Evolutionary conservation across 2,888 invertebrate genomes (phyloP).

Genomic region (Bembecia ichneumoniformis): DNA sequence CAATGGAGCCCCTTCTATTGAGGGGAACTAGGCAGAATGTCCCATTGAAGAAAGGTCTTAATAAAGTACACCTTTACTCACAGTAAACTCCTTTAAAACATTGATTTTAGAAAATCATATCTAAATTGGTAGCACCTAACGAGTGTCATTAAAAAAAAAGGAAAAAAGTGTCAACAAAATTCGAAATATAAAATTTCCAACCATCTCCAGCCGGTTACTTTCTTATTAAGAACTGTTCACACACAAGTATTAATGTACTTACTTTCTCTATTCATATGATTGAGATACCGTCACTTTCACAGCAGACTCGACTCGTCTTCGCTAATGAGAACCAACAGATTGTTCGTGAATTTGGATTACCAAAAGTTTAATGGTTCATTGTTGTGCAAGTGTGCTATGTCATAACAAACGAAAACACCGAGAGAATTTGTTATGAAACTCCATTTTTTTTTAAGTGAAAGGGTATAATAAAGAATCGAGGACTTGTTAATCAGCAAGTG

Average conservation of each 20-base stretch:
- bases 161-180: neutral
- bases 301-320: conserved; percentile 23
- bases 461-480: no score
- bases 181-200: neutral
- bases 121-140: no score
- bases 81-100: no score
- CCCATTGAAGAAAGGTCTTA: no score
- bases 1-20: no score
- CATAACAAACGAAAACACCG: neutral
- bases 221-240: conserved; percentile 34
- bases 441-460: no score
- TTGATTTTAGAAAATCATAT: no score
- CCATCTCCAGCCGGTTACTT: conserved; percentile 22
- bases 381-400: conserved; percentile 14
- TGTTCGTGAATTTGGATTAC: conserved; percentile 43
- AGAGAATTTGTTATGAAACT: no score
- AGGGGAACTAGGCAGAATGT: no score
- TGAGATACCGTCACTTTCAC: conserved; percentile 53
- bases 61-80: no score
- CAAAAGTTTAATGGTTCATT: conserved; percentile 33
- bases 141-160: no score
- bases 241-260: conserved; percentile 38
- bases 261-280: conserved; percentile 61
- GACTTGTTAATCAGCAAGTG: no score
- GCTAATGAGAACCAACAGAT: conserved; percentile 45